phyloP scores from a whole-genome alignment of 2,113 vertebrate species.

The Toxotes jaculatrix region DNA sequence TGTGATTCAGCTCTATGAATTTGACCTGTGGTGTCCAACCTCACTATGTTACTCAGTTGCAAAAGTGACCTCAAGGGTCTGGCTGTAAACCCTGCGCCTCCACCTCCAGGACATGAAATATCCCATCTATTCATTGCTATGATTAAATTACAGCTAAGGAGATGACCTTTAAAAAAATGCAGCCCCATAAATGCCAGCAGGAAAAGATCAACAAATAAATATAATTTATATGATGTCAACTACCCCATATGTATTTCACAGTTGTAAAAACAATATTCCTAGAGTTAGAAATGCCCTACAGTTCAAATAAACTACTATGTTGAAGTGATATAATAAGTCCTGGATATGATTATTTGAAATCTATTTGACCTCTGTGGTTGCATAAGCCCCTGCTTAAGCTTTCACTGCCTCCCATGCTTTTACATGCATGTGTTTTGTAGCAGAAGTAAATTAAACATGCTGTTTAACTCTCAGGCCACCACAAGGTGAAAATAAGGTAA shows the following conservation, averaged over 20 bases:
- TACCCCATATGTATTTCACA: slow-evolving; percentile 22
- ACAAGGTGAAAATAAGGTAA: slow-evolving; percentile 14
- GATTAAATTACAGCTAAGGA: slow-evolving; percentile 67
- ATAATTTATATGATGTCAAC: slow-evolving; percentile 52
- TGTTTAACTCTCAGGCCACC: not conserved
- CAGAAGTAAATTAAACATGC: not conserved
- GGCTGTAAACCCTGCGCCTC: not conserved
- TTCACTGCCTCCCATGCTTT: not conserved
- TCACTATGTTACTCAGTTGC: slow-evolving; percentile 25
- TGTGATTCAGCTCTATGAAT: slow-evolving; percentile 10
- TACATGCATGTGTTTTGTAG: not conserved
- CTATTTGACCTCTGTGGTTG: not conserved
- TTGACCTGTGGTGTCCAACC: not conserved
- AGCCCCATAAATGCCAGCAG: slow-evolving; percentile 47
- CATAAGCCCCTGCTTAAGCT: not conserved
- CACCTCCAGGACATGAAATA: slow-evolving; percentile 49
- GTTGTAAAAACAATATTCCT: slow-evolving; percentile 23
- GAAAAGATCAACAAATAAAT: slow-evolving; percentile 65
- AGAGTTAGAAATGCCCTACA: not conserved
- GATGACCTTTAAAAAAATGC: slow-evolving; percentile 60
- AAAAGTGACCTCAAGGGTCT: slow-evolving; percentile 22
- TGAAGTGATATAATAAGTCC: slow-evolving; percentile 2
- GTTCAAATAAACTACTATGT: not conserved
- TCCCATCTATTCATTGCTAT: slow-evolving; percentile 58
- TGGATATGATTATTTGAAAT: slow-evolving; percentile 4